Evolutionary conservation across 2,113 vertebrate species (phyloP), one percentile per base, ranked within the genome.

Genomic region (Monarcha castaneiventris): DNA sequence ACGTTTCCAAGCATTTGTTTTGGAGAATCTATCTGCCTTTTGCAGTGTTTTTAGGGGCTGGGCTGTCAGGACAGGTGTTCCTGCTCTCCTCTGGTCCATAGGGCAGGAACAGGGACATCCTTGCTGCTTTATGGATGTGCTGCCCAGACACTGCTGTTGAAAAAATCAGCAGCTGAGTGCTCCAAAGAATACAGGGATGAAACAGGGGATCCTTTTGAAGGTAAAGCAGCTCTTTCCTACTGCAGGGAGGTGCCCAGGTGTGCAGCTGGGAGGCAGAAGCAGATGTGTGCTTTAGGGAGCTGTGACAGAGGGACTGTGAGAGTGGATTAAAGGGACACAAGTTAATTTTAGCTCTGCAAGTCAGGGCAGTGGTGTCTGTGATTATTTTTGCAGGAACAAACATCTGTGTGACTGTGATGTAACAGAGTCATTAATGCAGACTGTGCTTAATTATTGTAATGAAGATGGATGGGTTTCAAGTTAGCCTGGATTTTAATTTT

Each of bases 381-480:
- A 63, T 74, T 72, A 11, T 73, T 46, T 80, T 67, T 90, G 51
- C 61, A 84, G 64, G 39, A 74, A 30, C 11, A 76, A 88, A 51
- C 2, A 3, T 19, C 62, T 76, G 43, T 67, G 4, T 43, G n/a
- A 20, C 35, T 79, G 2, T 82, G 68, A 62, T 37, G 35, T 67
- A 84, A 88, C 33, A 21, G 41, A 76, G 55, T 87, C 25, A 32
- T 84, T 92, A 87, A 48, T 52, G 59, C 37, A 74, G 76, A 32
- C 59, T 59, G 26, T 58, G 37, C 71, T 95, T 83, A 93, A 82
- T 95, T 92, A 68, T 3, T 46, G 15, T 81, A 68, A 69, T 56
- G 66, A 90, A 81, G 48, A 37, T 68, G 69, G 29, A 71, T 39
- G 43, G 46, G 32, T 90, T 85, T 79, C 48, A 63, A 11, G 27